Evolutionary conservation across 2,797 vertebrate species (phyloP), one percentile per base, ranked within the genome.

Genomic region (Benthosema pterotum): DNA sequence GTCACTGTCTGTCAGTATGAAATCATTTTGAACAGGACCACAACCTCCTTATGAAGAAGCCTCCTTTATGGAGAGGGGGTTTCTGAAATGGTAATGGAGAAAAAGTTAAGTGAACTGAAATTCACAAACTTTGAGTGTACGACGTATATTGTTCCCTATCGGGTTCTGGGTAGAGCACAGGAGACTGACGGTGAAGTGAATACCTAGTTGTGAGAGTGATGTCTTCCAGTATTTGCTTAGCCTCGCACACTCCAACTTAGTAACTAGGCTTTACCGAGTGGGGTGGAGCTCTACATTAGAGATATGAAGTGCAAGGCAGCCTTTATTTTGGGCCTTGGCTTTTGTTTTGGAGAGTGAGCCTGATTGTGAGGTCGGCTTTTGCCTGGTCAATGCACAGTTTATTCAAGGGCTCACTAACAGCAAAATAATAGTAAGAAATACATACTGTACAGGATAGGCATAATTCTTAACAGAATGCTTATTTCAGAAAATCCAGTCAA

Each of bases 1-100:
- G 45, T n/a, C n/a, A 46, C 45, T 19, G 51, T 53, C 57, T 63
- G 57, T 64, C 57, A 65, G 59, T 67, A 57, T 42, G 45, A 67
- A 57, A 67, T 47, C 45, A 18, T 65, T 52, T 74, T 18, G 59
- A 46, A 63, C n/a, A 18, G 32, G 42, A 61, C 22, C 18, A 42
- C 32, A 55, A 52, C 63, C 58, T 38, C 32, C 32, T 38, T 38
- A 38, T 9, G 32, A 38, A 38, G 32, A 38, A 38, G 8, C 67
- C 52, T 49, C 4, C 65, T 57, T 49, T 17, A 13, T 46, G 9
- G 43, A 5, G 22, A 5, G 14, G 52, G 65, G 13, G 46, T 52
- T 48, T 46, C 45, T 46, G 45, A 46, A 15, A 69, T 69, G 70
- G 38, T 42, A 38, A 54, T 49, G 60, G 69, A 63, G 18, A 63